Base-by-base conservation (phyloP, 2,113 vertebrate species). In the Pelodiscus sinensis region DNA sequence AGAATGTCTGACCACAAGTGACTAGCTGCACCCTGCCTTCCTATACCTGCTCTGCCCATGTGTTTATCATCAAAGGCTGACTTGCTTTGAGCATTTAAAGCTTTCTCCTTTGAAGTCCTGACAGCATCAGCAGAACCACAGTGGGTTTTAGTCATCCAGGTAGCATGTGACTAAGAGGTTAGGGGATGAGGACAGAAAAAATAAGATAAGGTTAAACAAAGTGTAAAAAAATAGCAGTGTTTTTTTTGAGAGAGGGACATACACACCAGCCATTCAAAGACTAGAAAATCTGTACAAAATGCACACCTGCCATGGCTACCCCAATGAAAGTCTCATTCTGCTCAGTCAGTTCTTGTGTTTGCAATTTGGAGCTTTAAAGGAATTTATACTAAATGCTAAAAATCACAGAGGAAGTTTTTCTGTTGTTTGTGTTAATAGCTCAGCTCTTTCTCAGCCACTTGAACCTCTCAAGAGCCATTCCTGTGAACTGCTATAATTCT, bases 361-460 rank as follows among this genome's bases (percentile, higher is more conserved):
- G 82, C 79, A 93, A 86, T 60, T 87, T 60, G 5, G 3, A 93
- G 93, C 51, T 88, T 84, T 92, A 87, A 91, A 96, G 84, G 91
- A 90, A 95, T 68, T 38, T 75, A 86, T 78, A 57, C 78, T 91
- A 93, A 95, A 92, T 95, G 86, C 90, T 95, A 90, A 85, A 73
- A 88, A 92, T 96, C 93, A 93, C 86, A 90, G 89, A 88, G 68
- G 25, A 82, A 52, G 58, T 90, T 94, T 96, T 86, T 79, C 92
- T 89, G 50, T 93, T 95, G 93, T 95, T 95, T 95, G 90, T 87
- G 90, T 95, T 96, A 95, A 93, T 94, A 95, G 75, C 91, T 92
- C 50, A 75, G 91, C 82, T 75, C 71, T 25, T 24, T 77, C 44
- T 24, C 73, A 77, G 22, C 35, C 81, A 54, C 90, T 95, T 96